Evolutionary conservation across 2,113 vertebrate genomes (phyloP).

Genomic region (Panthera tigris): DNA sequence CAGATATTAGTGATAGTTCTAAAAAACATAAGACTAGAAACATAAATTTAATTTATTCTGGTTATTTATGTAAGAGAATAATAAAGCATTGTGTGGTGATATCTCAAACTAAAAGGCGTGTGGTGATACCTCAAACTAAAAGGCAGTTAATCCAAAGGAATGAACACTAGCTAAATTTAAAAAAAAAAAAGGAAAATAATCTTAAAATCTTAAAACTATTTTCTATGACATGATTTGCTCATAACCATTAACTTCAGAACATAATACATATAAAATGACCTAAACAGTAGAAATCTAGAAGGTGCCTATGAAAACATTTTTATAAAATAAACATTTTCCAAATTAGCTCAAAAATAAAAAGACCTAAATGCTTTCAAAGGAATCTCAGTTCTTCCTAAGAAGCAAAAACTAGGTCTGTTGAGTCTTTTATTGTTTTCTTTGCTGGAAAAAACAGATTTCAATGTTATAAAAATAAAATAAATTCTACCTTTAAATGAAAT

Average conservation of each 20-base stretch:
- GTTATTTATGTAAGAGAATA: not conserved
- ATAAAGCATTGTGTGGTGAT: not conserved
- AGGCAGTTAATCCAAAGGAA: not conserved
- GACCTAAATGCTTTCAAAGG: not conserved
- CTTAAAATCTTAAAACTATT: slow-evolving; percentile 11
- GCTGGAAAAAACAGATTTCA: not conserved
- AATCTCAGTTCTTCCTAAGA: not conserved
- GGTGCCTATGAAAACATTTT: not conserved
- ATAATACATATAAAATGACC: not conserved
- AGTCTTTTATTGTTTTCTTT: not conserved
- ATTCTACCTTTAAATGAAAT: not conserved
- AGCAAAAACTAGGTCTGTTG: not conserved
- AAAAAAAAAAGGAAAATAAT: not conserved
- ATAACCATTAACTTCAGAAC: not conserved
- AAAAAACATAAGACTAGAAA: not conserved
- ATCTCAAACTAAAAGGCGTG: not conserved
- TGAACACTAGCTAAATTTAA: not conserved
- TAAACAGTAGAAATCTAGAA: not conserved
- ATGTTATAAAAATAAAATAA: not conserved
- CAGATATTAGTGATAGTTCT: not conserved
- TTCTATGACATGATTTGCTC: not conserved
- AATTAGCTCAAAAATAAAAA: not conserved
- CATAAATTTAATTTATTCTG: not conserved
- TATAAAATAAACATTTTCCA: not conserved
- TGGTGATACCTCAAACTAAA: not conserved